These are phyloP conservation scores for Myopa tessellatipennis DNA, from an alignment of 2,888 invertebrate genomes.

Conservation along the genomic window DNA sequence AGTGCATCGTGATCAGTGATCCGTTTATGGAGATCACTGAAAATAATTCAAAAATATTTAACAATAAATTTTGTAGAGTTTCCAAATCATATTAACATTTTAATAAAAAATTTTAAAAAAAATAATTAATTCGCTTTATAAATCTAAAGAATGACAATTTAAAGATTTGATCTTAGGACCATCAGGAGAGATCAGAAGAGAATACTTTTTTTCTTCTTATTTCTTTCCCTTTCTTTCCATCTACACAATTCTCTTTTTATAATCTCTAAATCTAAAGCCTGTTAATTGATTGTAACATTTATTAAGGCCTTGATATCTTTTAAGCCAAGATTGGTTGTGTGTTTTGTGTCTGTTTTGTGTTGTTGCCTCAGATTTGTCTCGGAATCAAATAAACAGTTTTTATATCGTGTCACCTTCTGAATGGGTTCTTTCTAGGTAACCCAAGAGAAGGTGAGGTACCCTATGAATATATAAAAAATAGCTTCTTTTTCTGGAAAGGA, in stretches of 20 bases:
- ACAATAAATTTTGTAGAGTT: too few relatives aligned
- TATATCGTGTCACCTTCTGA: slow-evolving; percentile 25
- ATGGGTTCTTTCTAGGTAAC: slow-evolving; percentile 24
- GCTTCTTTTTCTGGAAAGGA: background rate
- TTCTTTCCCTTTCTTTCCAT: too few relatives aligned
- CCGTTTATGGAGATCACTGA: too few relatives aligned
- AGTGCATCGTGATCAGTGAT: too few relatives aligned
- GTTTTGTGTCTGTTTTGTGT: background rate
- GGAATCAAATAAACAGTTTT: slow-evolving; percentile 7
- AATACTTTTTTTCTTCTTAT: too few relatives aligned
- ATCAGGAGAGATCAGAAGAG: too few relatives aligned
- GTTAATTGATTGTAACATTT: slow-evolving; percentile 63
- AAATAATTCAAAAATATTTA: too few relatives aligned
- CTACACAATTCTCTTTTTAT: slow-evolving; percentile 12
- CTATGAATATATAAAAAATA: background rate
- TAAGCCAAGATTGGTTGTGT: background rate
- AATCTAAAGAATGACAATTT: too few relatives aligned
- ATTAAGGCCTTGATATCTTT: slow-evolving; percentile 18
- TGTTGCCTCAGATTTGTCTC: background rate
- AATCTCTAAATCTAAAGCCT: slow-evolving; percentile 51
- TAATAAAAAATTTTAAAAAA: too few relatives aligned
- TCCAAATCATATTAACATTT: too few relatives aligned
- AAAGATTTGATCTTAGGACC: too few relatives aligned
- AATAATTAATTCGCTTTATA: too few relatives aligned
- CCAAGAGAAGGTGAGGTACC: background rate